phyloP scores from a whole-genome alignment of 2,113 vertebrate species.

The Tichodroma muraria region DNA sequence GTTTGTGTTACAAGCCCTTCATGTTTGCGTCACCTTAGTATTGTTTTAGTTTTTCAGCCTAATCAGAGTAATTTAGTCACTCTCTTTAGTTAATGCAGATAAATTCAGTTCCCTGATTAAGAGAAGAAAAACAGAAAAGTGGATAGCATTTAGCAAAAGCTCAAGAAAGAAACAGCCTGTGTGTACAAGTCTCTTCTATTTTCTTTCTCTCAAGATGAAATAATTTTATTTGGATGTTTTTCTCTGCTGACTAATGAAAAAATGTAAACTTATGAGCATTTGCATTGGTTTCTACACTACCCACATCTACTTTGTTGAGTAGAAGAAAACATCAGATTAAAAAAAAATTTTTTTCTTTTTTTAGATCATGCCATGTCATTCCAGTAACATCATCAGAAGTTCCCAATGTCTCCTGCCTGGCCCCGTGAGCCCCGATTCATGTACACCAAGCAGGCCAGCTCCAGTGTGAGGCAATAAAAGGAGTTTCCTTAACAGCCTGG shows the following conservation, averaged over 20 bases:
- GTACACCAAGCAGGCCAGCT: background rate
- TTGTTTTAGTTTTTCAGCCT: background rate
- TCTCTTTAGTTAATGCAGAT: background rate
- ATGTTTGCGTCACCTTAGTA: background rate
- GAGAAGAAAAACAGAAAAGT: background rate
- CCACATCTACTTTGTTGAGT: background rate
- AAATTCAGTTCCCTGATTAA: background rate
- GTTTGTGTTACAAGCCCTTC: background rate
- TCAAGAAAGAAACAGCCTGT: background rate
- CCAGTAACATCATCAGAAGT: background rate
- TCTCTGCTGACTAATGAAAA: background rate
- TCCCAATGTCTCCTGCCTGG: background rate
- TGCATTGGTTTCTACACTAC: background rate
- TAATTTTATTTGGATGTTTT: background rate
- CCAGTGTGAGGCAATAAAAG: background rate
- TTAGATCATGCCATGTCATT: background rate
- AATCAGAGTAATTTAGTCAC: background rate
- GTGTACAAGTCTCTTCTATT: background rate
- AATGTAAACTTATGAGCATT: background rate
- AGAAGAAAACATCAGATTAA: background rate
- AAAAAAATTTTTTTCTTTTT: background rate
- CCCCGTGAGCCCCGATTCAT: rapidly evolving
- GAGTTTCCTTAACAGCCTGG: background rate
- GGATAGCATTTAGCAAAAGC: background rate
- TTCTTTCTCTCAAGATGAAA: background rate